Evolutionary conservation across 1,140 invertebrate species (phyloP).

Genomic region (Mercenaria mercenaria): DNA sequence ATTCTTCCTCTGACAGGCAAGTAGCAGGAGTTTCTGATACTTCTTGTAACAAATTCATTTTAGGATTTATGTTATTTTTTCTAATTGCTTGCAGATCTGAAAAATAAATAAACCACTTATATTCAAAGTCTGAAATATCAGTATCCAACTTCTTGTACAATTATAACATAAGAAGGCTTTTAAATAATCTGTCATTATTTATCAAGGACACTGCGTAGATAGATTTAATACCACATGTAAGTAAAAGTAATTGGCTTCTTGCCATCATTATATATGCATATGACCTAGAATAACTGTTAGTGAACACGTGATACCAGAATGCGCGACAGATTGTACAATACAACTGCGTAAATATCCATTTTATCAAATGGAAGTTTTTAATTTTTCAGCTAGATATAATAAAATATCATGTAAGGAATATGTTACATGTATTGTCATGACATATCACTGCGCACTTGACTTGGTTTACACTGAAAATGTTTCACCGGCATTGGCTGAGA

Average conservation of each 20-base stretch:
- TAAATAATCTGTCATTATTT: slow-evolving; percentile 9
- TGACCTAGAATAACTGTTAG: slow-evolving; percentile 21
- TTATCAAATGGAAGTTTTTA: slow-evolving; percentile 11
- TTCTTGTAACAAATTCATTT: slow-evolving; percentile 1
- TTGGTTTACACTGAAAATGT: background rate
- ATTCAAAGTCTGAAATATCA: too few relatives aligned
- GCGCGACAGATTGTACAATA: slow-evolving; percentile 16
- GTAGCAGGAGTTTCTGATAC: background rate
- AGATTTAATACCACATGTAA: background rate
- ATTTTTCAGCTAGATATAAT: background rate
- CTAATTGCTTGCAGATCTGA: slow-evolving; percentile 29
- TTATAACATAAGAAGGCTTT: too few relatives aligned
- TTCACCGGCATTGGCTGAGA: background rate
- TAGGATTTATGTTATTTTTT: background rate
- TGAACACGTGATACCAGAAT: slow-evolving; percentile 19
- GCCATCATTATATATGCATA: slow-evolving; percentile 57
- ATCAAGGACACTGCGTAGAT: slow-evolving; percentile 5
- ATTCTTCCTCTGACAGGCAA: slow-evolving; percentile 14
- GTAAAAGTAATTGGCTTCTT: slow-evolving; percentile 23
- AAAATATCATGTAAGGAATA: background rate
- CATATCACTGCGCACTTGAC: background rate
- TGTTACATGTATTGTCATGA: background rate
- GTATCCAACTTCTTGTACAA: too few relatives aligned
- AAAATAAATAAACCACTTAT: slow-evolving; percentile 22
- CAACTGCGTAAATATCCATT: slow-evolving; percentile 30